phyloP scores from a whole-genome alignment of 2,888 invertebrate genomes.

The Orthosia incerta region DNA sequence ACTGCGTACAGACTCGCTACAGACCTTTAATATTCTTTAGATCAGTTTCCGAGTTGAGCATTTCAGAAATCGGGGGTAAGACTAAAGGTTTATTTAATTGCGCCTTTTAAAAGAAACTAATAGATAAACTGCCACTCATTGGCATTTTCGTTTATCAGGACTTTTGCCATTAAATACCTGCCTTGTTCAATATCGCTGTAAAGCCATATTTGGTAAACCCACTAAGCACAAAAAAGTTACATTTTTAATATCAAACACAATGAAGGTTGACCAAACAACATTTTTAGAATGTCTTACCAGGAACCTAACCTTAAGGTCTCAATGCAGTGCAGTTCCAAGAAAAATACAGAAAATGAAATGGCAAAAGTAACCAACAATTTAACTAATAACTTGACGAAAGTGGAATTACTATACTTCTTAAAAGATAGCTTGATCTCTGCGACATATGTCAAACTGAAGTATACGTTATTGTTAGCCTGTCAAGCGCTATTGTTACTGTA shows the following conservation, averaged over 20 bases:
- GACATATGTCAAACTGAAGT: too few species aligned
- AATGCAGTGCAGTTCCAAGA: neutral
- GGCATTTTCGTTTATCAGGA: too few species aligned
- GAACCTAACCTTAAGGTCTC: neutral
- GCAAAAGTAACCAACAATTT: constrained; percentile 3
- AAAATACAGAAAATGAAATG: constrained; percentile 8
- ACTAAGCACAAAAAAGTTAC: neutral
- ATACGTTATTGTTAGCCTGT: too few species aligned
- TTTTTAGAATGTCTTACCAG: neutral
- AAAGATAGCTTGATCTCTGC: too few species aligned
- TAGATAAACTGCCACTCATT: neutral
- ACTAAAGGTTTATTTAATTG: too few species aligned
- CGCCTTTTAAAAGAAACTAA: neutral
- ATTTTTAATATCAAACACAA: neutral
- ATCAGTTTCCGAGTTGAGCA: too few species aligned
- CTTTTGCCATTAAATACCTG: neutral
- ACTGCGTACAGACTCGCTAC: too few species aligned
- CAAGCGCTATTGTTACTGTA: too few species aligned
- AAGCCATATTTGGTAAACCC: neutral
- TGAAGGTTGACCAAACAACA: neutral
- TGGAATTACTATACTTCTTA: too few species aligned
- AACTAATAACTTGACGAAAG: constrained; percentile 16
- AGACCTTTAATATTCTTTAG: too few species aligned
- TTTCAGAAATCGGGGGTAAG: too few species aligned
- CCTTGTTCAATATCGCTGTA: neutral